Evolutionary conservation across 2,888 invertebrate genomes (phyloP).

Genomic region (Saturnia japonica): DNA sequence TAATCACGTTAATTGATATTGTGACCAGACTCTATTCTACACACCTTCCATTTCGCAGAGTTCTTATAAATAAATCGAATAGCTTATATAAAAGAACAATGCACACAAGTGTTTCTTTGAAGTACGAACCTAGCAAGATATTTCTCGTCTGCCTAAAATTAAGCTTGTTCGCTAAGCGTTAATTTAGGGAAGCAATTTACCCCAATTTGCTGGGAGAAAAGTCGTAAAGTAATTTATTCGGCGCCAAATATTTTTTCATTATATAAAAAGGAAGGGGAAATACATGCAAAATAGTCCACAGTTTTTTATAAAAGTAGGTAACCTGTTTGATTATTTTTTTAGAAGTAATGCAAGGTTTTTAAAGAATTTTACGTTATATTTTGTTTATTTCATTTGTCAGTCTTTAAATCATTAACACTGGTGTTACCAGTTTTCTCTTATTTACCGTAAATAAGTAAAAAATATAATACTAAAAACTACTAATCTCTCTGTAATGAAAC

Average conservation of each 20-base stretch:
- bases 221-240: slow-evolving; percentile 10
- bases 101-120: background rate
- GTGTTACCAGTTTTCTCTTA: background rate
- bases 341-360: background rate
- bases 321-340: background rate
- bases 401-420: background rate
- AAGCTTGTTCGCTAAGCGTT: slow-evolving; percentile 17
- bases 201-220: slow-evolving; percentile 4
- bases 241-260: slow-evolving; percentile 13
- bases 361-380: background rate
- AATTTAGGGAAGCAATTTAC: slow-evolving; percentile 10
- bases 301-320: background rate
- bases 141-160: background rate
- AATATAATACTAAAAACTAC: background rate
- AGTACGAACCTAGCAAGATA: background rate
- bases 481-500: background rate
- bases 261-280: slow-evolving; percentile 5
- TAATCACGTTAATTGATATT: no score
- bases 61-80: no score
- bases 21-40: no score
- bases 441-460: background rate
- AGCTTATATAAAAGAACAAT: background rate
- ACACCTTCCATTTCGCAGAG: no score
- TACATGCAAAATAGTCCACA: background rate
- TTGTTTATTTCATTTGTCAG: background rate